A percentile compares a stretch with the other conserved stretches of the same genome.
These are phyloP conservation scores for Eubucco bourcierii DNA, from an alignment of 2,113 vertebrate species.

Conservation along the genomic window DNA sequence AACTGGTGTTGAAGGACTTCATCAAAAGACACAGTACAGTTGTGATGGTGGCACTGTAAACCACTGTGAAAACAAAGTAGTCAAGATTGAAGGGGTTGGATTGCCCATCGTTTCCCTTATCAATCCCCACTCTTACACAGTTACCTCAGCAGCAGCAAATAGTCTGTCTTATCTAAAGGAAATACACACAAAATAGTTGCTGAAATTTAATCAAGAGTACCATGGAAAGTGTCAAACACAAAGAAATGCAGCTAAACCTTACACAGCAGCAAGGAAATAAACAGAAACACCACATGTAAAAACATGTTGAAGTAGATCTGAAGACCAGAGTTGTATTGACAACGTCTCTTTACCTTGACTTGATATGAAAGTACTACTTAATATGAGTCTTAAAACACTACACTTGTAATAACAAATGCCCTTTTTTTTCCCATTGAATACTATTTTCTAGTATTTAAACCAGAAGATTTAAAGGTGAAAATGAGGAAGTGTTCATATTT, in stretches of 20 bases:
- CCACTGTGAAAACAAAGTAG: neutral
- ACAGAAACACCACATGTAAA: neutral
- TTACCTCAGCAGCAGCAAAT: neutral
- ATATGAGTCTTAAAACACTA: neutral
- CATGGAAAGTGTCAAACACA: neutral
- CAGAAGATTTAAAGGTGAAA: neutral
- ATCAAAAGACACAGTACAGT: neutral
- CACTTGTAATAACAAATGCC: neutral
- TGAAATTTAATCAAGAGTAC: neutral
- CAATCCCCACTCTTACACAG: neutral
- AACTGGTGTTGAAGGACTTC: neutral
- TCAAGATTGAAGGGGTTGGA: neutral
- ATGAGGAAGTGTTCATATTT: rapidly evolving
- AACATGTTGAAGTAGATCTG: neutral
- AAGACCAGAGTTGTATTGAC: neutral
- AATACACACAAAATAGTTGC: neutral
- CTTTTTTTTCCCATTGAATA: neutral
- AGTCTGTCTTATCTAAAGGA: neutral
- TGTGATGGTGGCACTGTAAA: neutral
- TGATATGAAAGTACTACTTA: neutral
- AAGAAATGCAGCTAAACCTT: neutral
- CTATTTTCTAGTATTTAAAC: neutral
- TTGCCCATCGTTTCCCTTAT: neutral
- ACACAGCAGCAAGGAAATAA: neutral
- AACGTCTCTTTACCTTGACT: neutral